Percentiles rank a stretch among this genome's conserved stretches.
phyloP scores from a whole-genome alignment of 2,113 vertebrate genomes.

The Callithrix jacchus region DNA sequence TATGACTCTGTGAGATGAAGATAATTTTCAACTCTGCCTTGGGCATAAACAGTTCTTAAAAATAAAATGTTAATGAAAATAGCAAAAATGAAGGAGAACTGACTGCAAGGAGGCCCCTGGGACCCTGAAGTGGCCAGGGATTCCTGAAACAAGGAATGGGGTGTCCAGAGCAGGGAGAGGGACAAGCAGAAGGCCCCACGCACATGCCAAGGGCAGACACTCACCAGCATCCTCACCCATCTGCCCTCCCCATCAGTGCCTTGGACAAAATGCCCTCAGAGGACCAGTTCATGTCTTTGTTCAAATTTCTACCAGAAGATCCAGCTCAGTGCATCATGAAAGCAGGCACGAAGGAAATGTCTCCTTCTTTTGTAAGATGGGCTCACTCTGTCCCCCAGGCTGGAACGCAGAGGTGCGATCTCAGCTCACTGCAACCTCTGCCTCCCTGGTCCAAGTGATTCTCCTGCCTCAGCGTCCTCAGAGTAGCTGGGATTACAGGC shows the following conservation, averaged over 20 bases:
- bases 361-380: not conserved
- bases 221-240: fast-evolving
- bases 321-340: fast-evolving
- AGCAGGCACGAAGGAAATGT: not conserved
- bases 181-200: fast-evolving
- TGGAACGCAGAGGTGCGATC: fast-evolving
- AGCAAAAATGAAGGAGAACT: not conserved
- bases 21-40: not conserved
- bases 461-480: too few species aligned
- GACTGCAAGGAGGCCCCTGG: not conserved
- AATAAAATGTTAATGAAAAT: not conserved
- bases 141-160: not conserved
- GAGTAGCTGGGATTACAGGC: too few species aligned
- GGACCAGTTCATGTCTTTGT: not conserved
- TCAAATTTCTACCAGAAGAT: not conserved
- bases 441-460: too few species aligned
- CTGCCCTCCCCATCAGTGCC: not conserved
- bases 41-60: not conserved
- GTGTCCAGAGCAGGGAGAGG: not conserved
- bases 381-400: too few species aligned
- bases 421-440: too few species aligned
- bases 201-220: fast-evolving
- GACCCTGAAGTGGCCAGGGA: not conserved
- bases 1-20: not conserved
- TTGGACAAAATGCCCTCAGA: not conserved